Conservation (phyloP, 2,113 vertebrate genomes). For the Chloropsis cyanopogon region DNA sequence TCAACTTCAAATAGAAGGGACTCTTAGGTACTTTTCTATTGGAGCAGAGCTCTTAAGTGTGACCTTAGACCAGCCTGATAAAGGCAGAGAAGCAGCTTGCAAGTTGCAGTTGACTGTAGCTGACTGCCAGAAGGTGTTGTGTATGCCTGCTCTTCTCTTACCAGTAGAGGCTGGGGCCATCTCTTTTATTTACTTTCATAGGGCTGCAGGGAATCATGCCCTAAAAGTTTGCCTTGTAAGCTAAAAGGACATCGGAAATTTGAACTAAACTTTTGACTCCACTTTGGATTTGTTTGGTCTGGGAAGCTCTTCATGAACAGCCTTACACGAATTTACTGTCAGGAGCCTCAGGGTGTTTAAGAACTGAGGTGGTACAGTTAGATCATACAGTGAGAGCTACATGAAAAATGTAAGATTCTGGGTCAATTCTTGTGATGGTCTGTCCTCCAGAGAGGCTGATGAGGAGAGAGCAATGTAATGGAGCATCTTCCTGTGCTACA, state of each 20-base stretch:
- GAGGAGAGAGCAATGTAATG: background rate
- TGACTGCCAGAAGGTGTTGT: background rate
- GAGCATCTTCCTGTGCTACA: background rate
- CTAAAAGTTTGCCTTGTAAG: background rate
- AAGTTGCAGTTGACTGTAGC: background rate
- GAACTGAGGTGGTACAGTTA: background rate
- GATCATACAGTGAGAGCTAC: background rate
- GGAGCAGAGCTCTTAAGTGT: background rate
- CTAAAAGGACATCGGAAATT: background rate
- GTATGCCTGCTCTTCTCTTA: background rate
- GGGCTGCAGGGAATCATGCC: background rate
- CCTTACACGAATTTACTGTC: background rate
- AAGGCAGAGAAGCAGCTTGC: background rate
- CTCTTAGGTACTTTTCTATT: background rate
- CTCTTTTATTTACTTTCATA: background rate
- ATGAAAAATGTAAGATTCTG: background rate
- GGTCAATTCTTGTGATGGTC: background rate
- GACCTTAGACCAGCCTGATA: background rate
- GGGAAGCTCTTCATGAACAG: background rate
- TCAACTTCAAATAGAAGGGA: background rate
- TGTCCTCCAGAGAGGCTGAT: background rate
- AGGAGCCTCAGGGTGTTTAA: background rate
- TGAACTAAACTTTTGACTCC: background rate
- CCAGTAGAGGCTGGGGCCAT: background rate
- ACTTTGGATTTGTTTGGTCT: background rate